Evolutionary conservation across 2,113 vertebrate species (phyloP).

Genomic region (Shinisaurus crocodilurus): DNA sequence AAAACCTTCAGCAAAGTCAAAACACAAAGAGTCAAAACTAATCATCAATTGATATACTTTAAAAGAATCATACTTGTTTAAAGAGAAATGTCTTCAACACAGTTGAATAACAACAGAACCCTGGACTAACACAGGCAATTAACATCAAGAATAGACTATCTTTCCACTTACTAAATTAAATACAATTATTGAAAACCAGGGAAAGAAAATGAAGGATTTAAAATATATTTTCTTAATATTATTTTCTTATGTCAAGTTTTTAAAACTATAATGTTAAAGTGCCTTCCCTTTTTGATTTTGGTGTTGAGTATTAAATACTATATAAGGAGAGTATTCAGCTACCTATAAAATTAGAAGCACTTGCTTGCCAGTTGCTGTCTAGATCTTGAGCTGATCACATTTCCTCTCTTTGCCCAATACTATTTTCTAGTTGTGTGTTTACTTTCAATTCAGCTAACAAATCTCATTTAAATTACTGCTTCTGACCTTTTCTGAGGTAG

Average conservation of each 20-base stretch:
- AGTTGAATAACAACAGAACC: neutral
- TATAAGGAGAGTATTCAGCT: neutral
- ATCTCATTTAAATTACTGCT: constrained; percentile 1
- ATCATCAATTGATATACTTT: too few relatives aligned
- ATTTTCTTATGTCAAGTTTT: too few relatives aligned
- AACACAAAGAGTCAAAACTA: too few relatives aligned
- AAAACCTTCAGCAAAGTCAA: too few relatives aligned
- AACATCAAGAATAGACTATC: neutral
- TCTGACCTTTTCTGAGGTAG: constrained; percentile 21
- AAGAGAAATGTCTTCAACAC: too few relatives aligned
- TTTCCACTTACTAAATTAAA: too few relatives aligned
- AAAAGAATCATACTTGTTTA: too few relatives aligned
- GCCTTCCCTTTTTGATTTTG: neutral
- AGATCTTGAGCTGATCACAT: neutral
- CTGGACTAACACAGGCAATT: neutral
- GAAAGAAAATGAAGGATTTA: too few relatives aligned
- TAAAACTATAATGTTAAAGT: neutral
- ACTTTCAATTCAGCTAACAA: constrained; percentile 28
- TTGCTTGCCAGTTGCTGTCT: neutral
- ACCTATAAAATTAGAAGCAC: constrained; percentile 1
- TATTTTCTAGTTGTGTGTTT: constrained; percentile 22
- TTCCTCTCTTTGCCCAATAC: neutral
- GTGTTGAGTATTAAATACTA: neutral
- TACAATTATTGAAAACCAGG: too few relatives aligned
- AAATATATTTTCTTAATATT: too few relatives aligned